Percentiles rank a stretch among this genome's conserved stretches.
Evolutionary conservation across 2,113 vertebrate species (phyloP).

Genomic region (Chascanopsetta lugubris): DNA sequence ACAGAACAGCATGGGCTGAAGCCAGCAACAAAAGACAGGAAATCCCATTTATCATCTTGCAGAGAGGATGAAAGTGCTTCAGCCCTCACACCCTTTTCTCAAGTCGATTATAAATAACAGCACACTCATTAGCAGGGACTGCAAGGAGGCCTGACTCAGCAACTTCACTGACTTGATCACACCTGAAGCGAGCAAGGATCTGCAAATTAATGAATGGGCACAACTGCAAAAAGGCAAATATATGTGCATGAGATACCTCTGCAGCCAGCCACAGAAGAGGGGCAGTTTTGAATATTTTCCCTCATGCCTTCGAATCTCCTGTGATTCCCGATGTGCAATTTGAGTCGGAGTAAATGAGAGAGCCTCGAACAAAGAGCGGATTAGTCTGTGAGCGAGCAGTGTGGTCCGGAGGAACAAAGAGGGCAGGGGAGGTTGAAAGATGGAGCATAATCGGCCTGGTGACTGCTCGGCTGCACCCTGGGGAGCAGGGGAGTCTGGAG

Average conservation of each 20-base stretch:
- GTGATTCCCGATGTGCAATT: conserved; percentile 61
- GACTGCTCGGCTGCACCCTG: conserved; percentile 62
- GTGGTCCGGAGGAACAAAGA: conserved; percentile 69
- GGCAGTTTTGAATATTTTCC: conserved; percentile 14
- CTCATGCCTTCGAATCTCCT: conserved; percentile 17
- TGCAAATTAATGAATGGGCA: conserved; percentile 11
- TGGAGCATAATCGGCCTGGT: conserved; percentile 65
- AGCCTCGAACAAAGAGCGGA: conserved; percentile 66
- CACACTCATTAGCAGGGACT: conserved; percentile 45
- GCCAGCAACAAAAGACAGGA: not conserved
- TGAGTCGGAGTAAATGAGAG: conserved; percentile 59
- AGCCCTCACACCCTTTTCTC: conserved; percentile 46
- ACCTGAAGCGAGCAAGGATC: conserved; percentile 25
- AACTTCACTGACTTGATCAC: conserved; percentile 15
- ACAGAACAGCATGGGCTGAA: conserved; percentile 7
- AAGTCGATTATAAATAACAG: conserved; percentile 62
- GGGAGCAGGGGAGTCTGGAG: conserved; percentile 62
- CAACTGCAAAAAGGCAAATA: not conserved
- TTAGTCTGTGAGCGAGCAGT: conserved; percentile 61
- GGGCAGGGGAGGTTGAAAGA: conserved; percentile 66
- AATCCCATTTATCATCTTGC: conserved; percentile 43
- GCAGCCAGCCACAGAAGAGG: conserved; percentile 24
- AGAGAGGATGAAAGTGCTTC: conserved; percentile 37
- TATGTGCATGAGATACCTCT: not conserved
- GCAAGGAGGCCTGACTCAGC: conserved; percentile 52